Conservation (phyloP, 1,140 invertebrate species). For the Drosophila nannoptera region DNA sequence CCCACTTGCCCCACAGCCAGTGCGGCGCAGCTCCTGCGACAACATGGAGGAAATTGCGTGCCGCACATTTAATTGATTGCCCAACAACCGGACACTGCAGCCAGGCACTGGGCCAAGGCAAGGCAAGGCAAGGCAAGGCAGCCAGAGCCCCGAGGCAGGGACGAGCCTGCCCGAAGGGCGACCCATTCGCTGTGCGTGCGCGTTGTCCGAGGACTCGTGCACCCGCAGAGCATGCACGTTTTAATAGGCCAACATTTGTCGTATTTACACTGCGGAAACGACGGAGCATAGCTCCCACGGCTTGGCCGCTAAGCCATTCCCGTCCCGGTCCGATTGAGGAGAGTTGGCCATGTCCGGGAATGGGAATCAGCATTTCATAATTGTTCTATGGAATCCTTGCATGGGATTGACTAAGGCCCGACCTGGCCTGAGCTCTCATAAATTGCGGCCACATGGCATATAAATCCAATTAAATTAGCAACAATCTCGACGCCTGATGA, state of each 20-base stretch:
- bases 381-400: neutral
- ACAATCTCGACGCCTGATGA: constrained; percentile 26
- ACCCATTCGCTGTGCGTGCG: too few relatives aligned
- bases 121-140: too few relatives aligned
- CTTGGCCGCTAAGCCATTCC: neutral
- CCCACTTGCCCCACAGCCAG: neutral
- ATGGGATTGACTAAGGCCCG: neutral
- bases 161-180: too few relatives aligned
- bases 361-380: too few relatives aligned
- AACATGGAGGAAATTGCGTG: constrained; percentile 52
- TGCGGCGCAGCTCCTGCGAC: constrained; percentile 16
- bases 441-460: constrained; percentile 36
- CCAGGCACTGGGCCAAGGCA: neutral
- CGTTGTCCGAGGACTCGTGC: neutral
- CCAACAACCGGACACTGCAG: constrained; percentile 38
- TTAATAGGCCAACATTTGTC: constrained; percentile 31
- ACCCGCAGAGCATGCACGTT: constrained; percentile 6
- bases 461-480: constrained; percentile 53
- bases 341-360: too few relatives aligned
- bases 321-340: neutral
- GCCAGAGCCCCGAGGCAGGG: too few relatives aligned
- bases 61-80: constrained; percentile 46
- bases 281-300: neutral
- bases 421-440: constrained; percentile 1
- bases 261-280: constrained; percentile 24